Conservation (phyloP, 2,888 invertebrate genomes). For the Tortrix viridana region DNA sequence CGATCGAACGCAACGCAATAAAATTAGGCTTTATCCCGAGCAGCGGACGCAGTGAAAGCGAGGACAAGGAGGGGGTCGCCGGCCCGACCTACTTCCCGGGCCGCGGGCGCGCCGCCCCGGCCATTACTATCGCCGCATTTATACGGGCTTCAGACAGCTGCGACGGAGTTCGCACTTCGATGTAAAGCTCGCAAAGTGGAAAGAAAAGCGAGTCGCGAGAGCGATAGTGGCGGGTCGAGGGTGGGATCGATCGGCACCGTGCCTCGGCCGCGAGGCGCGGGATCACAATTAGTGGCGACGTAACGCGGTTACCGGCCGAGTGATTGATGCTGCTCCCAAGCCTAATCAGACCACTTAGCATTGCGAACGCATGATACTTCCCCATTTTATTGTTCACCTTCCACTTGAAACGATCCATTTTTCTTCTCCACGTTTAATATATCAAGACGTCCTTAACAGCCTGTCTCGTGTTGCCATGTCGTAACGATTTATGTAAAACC, state of each 20-base stretch:
- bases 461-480: slow-evolving; percentile 4
- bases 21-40: slow-evolving; percentile 77
- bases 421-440: slow-evolving; percentile 14
- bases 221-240: slow-evolving; percentile 44
- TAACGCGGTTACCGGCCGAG: slow-evolving; percentile 66
- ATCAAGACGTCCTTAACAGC: slow-evolving; percentile 6
- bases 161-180: slow-evolving; percentile 61
- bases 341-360: slow-evolving; percentile 45
- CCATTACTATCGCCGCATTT: slow-evolving; percentile 55
- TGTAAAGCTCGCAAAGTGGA: slow-evolving; percentile 59
- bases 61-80: slow-evolving; percentile 57
- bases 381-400: slow-evolving; percentile 40
- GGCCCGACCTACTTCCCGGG: slow-evolving; percentile 72
- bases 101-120: slow-evolving; percentile 47
- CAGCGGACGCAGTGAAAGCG: slow-evolving; percentile 69
- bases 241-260: slow-evolving; percentile 62
- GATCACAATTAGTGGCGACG: slow-evolving; percentile 74
- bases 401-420: slow-evolving; percentile 9
- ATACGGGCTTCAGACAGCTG: slow-evolving; percentile 53
- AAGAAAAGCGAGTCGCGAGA: slow-evolving; percentile 53
- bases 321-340: slow-evolving; percentile 58
- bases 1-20: slow-evolving; percentile 74
- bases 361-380: slow-evolving; percentile 36
- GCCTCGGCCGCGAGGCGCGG: slow-evolving; percentile 49
- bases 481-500: slow-evolving; percentile 2